Conservation (phyloP, 2,888 invertebrate genomes). For the Geophilus truncorum region DNA sequence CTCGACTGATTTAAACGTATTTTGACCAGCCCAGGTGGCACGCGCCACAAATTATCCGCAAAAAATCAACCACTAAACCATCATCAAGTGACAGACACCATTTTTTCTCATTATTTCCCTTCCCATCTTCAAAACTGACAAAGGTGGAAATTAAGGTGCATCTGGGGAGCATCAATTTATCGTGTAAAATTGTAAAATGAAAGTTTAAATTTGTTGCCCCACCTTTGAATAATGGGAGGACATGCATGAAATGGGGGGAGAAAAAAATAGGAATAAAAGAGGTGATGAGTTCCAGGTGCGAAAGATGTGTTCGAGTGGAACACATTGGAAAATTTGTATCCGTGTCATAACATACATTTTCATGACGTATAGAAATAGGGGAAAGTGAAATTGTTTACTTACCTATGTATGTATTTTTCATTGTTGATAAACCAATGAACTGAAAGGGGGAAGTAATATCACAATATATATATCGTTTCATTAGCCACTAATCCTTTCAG, state of each 20-base stretch:
- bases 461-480: no score
- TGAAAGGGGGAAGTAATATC: no score
- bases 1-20: slow-evolving; percentile 13
- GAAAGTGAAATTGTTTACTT: no score
- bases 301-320: background rate
- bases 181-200: background rate
- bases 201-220: background rate
- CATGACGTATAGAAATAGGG: no score
- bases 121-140: background rate
- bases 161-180: background rate
- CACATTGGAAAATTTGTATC: background rate
- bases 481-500: background rate
- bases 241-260: background rate
- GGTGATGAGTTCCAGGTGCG: slow-evolving; percentile 18
- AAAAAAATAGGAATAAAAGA: background rate
- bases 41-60: slow-evolving; percentile 3
- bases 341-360: slow-evolving; percentile 1
- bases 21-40: slow-evolving; percentile 21
- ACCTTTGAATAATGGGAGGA: background rate
- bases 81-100: background rate
- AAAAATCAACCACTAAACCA: slow-evolving; percentile 27
- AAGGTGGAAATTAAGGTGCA: background rate
- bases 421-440: no score
- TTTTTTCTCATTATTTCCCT: background rate
- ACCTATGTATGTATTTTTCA: no score